Conservation (phyloP, 1,140 invertebrate genomes). For the Potamilus streckersoni region DNA sequence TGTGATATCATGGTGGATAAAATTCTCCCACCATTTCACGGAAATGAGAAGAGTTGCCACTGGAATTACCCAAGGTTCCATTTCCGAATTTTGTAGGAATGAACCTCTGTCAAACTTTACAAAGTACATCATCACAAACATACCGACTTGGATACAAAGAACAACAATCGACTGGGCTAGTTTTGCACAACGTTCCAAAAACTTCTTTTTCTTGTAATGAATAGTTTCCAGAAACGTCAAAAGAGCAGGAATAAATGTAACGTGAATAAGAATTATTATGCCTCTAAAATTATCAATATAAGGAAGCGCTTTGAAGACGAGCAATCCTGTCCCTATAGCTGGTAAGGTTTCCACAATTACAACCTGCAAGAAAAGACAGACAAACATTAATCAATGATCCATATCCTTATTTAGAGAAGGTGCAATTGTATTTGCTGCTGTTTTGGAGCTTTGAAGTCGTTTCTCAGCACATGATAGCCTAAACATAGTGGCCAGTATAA, state of each 20-base stretch:
- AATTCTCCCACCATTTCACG: constrained; percentile 98
- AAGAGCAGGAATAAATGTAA: constrained; percentile 5
- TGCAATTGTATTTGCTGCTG: no score
- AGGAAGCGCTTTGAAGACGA: constrained; percentile 43
- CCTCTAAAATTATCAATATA: constrained; percentile 21
- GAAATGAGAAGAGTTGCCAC: constrained; percentile 73
- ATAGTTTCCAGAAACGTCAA: background rate
- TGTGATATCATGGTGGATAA: constrained; percentile 75
- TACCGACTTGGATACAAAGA: constrained; percentile 8
- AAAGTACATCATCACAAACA: background rate
- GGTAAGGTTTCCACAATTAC: constrained; percentile 35
- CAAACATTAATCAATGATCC: no score
- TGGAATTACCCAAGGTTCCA: constrained; percentile 5
- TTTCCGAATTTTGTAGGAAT: background rate
- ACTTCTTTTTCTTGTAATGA: background rate
- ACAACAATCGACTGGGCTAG: background rate
- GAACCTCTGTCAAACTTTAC: background rate
- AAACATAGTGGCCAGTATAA: no score
- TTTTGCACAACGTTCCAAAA: background rate
- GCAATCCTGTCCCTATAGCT: constrained; percentile 32
- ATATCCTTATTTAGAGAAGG: no score
- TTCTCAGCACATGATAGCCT: no score
- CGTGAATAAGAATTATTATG: constrained; percentile 26
- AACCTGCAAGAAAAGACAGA: constrained; percentile 31
- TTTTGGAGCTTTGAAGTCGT: no score